These are phyloP conservation scores for Tragulus kanchil DNA, from an alignment of 2,113 vertebrate species.

Conservation along the genomic window DNA sequence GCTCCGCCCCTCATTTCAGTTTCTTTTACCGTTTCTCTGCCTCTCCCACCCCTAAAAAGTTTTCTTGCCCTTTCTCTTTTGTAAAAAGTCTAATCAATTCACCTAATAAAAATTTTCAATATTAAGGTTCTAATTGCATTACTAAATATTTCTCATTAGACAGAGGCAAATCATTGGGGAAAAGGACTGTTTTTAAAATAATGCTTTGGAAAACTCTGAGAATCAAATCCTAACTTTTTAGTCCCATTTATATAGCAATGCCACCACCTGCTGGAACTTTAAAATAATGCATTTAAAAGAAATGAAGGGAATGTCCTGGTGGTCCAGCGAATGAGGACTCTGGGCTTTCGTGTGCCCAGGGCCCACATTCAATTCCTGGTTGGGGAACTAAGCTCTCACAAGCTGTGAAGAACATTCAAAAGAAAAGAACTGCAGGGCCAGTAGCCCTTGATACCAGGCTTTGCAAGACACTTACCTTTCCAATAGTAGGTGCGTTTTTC, in stretches of 20 bases:
- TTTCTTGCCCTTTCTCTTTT: neutral
- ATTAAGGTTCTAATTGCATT: neutral
- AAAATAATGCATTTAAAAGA: conserved; percentile 32
- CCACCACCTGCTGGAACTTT: conserved; percentile 59
- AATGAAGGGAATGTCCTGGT: neutral
- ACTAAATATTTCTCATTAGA: neutral
- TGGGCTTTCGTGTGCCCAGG: neutral
- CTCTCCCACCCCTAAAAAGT: neutral
- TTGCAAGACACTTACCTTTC: neutral
- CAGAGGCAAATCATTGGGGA: neutral
- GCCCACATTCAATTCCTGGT: neutral
- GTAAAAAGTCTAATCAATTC: neutral
- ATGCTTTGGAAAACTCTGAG: neutral
- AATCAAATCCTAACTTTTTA: neutral
- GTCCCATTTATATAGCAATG: neutral
- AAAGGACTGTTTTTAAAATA: conserved; percentile 1
- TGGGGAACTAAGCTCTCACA: neutral
- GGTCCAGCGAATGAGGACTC: neutral
- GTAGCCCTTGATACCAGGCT: neutral
- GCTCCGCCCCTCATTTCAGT: neutral
- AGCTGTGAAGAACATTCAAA: neutral
- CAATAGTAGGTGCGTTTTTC: neutral
- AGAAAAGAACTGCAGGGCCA: neutral
- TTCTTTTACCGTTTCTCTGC: neutral
- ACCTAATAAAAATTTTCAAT: neutral